Conservation (phyloP, 2,113 vertebrate genomes). For the Aspidoscelis tigris region DNA sequence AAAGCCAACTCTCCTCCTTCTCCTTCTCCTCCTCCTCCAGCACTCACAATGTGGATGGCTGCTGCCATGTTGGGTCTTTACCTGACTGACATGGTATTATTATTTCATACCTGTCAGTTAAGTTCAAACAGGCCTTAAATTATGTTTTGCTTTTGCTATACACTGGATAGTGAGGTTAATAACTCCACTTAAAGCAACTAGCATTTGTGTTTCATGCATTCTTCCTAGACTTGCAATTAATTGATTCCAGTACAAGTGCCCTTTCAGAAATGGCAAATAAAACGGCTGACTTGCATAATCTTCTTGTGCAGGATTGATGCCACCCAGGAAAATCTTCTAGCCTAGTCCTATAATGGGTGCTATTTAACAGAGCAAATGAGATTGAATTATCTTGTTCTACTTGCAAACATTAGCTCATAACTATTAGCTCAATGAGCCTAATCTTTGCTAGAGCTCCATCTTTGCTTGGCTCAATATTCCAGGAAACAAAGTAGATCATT, state of each 20-base stretch:
- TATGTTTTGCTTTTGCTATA: background rate
- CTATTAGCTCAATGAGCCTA: constrained; percentile 38
- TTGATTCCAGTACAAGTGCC: background rate
- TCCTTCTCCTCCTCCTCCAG: too few relatives aligned
- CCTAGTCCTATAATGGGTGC: constrained; percentile 39
- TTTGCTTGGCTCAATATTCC: background rate
- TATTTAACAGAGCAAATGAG: constrained; percentile 51
- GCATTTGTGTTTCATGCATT: background rate
- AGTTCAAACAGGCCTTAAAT: too few relatives aligned
- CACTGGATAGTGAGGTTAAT: constrained; percentile 18
- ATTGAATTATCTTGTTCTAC: constrained; percentile 29
- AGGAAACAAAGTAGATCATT: background rate
- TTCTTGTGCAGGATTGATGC: constrained; percentile 9
- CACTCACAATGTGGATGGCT: too few relatives aligned
- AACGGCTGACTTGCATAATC: constrained; percentile 30
- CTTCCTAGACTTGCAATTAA: constrained; percentile 40
- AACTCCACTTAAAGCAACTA: constrained; percentile 45
- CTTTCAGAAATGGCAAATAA: constrained; percentile 35
- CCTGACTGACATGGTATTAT: too few relatives aligned
- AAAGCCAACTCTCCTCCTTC: too few relatives aligned
- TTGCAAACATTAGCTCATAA: constrained; percentile 20
- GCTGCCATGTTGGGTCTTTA: too few relatives aligned
- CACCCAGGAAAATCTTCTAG: constrained; percentile 36
- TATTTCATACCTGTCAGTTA: too few relatives aligned
- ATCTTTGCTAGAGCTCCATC: constrained; percentile 15